Percentiles rank a stretch among this genome's conserved stretches.
phyloP scores from a whole-genome alignment of 2,113 vertebrate species.

The Tenrec ecaudatus region DNA sequence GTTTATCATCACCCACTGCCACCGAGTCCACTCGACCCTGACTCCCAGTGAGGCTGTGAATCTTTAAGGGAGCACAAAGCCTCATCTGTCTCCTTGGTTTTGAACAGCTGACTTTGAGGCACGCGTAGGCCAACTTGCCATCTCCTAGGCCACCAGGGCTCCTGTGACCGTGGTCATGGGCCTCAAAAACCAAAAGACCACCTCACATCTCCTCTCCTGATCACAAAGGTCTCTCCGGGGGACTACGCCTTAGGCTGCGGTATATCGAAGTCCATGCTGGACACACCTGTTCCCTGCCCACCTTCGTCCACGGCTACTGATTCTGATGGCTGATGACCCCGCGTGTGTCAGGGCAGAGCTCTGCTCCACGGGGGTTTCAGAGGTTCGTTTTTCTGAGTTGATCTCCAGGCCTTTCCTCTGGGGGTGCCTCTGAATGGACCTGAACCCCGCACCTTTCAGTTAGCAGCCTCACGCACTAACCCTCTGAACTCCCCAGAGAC shows the following conservation, averaged over 20 bases:
- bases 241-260: background rate
- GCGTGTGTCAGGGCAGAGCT: background rate
- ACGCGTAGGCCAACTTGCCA: too few relatives aligned
- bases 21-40: too few relatives aligned
- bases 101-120: too few relatives aligned
- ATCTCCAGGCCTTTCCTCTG: background rate
- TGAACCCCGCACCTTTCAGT: background rate
- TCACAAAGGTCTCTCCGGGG: rapidly evolving
- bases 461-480: background rate
- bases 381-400: background rate
- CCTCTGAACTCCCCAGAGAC: background rate
- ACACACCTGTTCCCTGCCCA: background rate
- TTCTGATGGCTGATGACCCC: background rate
- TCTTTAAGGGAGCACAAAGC: too few relatives aligned
- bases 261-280: background rate
- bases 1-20: background rate
- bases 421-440: background rate
- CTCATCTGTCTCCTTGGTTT: too few relatives aligned
- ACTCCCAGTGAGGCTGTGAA: too few relatives aligned
- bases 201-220: background rate
- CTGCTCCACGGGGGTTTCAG: background rate
- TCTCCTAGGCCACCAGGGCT: too few relatives aligned
- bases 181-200: background rate
- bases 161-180: too few relatives aligned
- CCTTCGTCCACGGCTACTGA: background rate